Base-by-base conservation (phyloP, 2,797 vertebrate genomes). In the Centroberyx gerrardi region DNA sequence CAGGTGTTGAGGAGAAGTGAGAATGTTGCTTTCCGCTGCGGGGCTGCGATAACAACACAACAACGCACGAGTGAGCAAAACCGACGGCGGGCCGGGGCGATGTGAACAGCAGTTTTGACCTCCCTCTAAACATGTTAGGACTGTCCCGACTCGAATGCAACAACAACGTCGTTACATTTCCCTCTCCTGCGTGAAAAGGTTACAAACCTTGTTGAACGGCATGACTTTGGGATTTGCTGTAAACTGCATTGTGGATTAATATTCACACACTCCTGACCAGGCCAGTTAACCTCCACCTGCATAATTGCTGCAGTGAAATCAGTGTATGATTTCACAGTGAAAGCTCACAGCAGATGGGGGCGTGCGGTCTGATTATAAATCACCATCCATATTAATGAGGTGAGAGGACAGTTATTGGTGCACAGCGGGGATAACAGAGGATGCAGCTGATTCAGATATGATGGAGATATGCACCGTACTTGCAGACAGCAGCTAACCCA, bases 301-400 rank as follows among this genome's bases (percentile, higher is more conserved):
- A 54, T 74, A 77, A 82, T 65, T 56, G 65, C 69, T 18, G 68
- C 82, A 38, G 54, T 62, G 74, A 69, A 76, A 81, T 46, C 52
- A 40, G 40, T n/a, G 53, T 17, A 31, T 27, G 51, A 62, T 61
- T 72, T 77, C 17, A 69, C 38, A 68, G 74, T 62, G 56, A 17
- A 22, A 14, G 62, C 49, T 51, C 0, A 0, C 60, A 62, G 17
- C 62, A 67, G 69, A 78, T 17, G 56, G 63, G 28, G 48, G 33
- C 0, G 0, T 61, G 58, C 7, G 55, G 48, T 74, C 49, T 74
- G 80, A 84, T 78, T 76, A 58, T 69, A 81, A 89, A 90, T 85
- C 73, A 86, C 52, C 63, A 33, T 36, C 53, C 63, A 68, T 70
- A 80, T 81, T 77, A 89, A 90, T 73, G 71, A 81, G 80, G 63